Evolutionary conservation across 2,113 vertebrate genomes (phyloP), one percentile per base, ranked within the genome.

Genomic region (Formicarius rufipectus): DNA sequence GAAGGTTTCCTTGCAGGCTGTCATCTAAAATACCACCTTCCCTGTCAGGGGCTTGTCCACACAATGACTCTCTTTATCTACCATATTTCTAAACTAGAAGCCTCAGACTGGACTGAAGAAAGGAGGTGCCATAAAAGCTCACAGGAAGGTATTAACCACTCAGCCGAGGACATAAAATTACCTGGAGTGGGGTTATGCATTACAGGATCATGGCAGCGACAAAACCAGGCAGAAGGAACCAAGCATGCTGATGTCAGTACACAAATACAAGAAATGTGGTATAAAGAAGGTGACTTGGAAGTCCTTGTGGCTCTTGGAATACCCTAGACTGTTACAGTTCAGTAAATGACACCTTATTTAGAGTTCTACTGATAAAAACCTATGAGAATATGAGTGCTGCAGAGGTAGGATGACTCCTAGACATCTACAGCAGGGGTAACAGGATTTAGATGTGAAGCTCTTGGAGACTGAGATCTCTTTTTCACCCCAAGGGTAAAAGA

Each of bases 181-280:
- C 30, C 42, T 47, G 44, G 22, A 20, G 42, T 13, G 62, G 45
- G 15, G 42, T 50, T 66, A 20, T 20, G 17, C 9, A 12, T 67
- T 47, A n/a, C 53, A 56, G 31, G 3, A n/a, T 33, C 30, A 71
- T 3, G 56, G 25, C 71, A 68, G 7, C 78, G 23, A 55, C 15
- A 66, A 63, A 95, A 49, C 2, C n/a, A 69, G 37, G 21, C 30
- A 67, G 50, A 76, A 77, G 4, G 40, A 40, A 66, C 40, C 25
- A 37, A 81, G 14, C 18, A 45, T 30, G 33, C 5, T 71, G 10
- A 4, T 78, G 17, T 74, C 42, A 53, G 52, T 27, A 62, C 10
- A 33, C 5, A 8, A 52, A 16, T 27, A 13, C 3, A 37, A 73
- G 19, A 79, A 68, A 56, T 0, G 0, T 56, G 21, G 7, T 15